Percentiles rank a stretch among this genome's conserved stretches.
phyloP scores from a whole-genome alignment of 2,113 vertebrate species.

The Climacteris rufus region DNA sequence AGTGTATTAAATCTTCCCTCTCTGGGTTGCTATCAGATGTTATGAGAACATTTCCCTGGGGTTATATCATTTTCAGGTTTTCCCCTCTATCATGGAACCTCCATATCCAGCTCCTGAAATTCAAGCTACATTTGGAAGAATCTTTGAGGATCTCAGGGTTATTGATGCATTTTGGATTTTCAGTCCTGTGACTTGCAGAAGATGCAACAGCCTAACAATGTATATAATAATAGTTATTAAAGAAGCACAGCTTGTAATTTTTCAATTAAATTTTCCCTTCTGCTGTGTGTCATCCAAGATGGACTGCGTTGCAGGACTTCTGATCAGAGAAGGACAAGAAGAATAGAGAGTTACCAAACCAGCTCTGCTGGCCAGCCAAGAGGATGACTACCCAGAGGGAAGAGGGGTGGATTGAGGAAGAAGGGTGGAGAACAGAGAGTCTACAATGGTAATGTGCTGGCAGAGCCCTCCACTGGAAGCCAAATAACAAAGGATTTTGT shows the following conservation, averaged over 20 bases:
- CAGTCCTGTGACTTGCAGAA: not conserved
- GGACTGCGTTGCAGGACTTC: not conserved
- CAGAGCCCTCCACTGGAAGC: not conserved
- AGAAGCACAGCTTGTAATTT: not conserved
- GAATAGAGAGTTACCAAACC: not conserved
- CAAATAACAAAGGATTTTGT: not conserved
- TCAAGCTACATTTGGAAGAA: not conserved
- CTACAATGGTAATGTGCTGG: not conserved
- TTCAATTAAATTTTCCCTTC: not conserved
- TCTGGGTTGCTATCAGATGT: not conserved
- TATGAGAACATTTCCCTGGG: not conserved
- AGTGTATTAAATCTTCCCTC: not conserved
- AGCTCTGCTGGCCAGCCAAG: not conserved
- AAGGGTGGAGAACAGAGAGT: not conserved
- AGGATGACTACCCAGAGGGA: not conserved
- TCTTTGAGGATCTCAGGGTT: not conserved
- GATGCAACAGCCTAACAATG: not conserved
- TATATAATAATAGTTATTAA: not conserved
- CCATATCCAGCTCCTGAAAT: not conserved
- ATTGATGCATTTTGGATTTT: not conserved
- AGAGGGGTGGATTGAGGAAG: not conserved
- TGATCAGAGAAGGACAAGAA: not conserved
- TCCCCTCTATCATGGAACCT: not conserved
- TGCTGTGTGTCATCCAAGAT: not conserved
- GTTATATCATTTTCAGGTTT: not conserved